phyloP scores from a whole-genome alignment of 2,797 vertebrate species.

The Carcharodon carcharias region DNA sequence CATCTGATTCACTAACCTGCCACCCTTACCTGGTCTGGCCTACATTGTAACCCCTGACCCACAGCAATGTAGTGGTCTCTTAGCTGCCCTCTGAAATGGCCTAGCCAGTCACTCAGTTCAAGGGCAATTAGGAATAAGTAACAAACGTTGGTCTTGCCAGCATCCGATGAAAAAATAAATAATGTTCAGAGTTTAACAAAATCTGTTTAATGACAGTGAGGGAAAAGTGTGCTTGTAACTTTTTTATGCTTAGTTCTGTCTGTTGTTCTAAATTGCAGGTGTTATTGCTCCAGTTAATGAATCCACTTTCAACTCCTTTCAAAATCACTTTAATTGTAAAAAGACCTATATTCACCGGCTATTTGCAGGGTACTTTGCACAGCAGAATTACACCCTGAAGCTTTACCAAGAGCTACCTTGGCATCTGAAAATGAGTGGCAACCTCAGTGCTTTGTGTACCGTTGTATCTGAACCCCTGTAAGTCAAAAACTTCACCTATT shows the following conservation, averaged over 20 bases:
- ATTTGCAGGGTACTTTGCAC: constrained; percentile 46
- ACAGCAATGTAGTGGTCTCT: too few species aligned
- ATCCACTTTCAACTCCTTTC: constrained; percentile 38
- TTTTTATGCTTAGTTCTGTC: background rate
- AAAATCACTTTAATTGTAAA: constrained; percentile 39
- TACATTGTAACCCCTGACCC: too few species aligned
- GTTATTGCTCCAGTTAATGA: constrained; percentile 42
- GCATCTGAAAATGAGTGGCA: constrained; percentile 48
- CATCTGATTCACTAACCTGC: too few species aligned
- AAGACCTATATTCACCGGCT: constrained; percentile 44
- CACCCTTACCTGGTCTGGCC: too few species aligned
- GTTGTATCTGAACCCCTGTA: constrained; percentile 47
- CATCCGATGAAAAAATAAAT: too few species aligned
- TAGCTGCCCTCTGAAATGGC: too few species aligned
- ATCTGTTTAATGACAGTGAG: background rate
- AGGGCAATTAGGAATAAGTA: too few species aligned
- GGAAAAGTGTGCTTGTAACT: background rate
- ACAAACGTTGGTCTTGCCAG: too few species aligned
- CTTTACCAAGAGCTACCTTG: constrained; percentile 48
- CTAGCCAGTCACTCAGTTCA: too few species aligned
- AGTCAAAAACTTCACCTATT: background rate
- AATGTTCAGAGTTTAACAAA: background rate
- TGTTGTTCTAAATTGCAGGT: constrained; percentile 40
- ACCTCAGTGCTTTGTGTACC: constrained; percentile 41
- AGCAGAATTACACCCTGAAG: constrained; percentile 42